These are phyloP conservation scores for Agrochola lota DNA, from an alignment of 2,888 invertebrate genomes.

Conservation along the genomic window DNA sequence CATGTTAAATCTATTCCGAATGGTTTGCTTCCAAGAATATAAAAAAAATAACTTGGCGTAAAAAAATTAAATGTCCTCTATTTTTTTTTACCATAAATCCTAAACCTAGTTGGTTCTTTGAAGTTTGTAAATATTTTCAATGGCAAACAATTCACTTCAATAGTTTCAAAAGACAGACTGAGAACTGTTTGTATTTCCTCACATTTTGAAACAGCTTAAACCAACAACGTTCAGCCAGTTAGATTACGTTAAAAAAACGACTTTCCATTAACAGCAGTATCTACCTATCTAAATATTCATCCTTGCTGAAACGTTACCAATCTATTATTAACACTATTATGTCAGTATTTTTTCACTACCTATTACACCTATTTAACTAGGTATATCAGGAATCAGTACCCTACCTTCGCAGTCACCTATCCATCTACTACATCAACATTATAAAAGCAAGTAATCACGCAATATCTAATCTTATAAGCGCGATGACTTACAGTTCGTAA, in stretches of 20 bases:
- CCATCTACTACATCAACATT: not conserved
- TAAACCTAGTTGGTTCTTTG: too few species aligned
- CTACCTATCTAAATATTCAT: not conserved
- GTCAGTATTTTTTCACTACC: not conserved
- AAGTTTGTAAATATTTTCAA: too few species aligned
- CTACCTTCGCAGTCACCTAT: not conserved
- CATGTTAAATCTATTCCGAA: not conserved
- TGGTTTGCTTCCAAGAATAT: not conserved
- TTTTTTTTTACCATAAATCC: too few species aligned
- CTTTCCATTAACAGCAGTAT: not conserved
- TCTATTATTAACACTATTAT: not conserved
- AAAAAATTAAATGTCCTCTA: too few species aligned
- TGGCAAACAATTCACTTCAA: not conserved
- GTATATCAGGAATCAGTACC: not conserved
- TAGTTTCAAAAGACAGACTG: not conserved
- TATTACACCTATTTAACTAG: not conserved
- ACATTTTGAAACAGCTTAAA: not conserved
- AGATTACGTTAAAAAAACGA: not conserved
- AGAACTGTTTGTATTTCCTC: not conserved
- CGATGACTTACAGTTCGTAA: conserved; percentile 67
- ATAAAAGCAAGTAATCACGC: conserved; percentile 50
- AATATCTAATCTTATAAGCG: conserved; percentile 65
- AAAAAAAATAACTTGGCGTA: too few species aligned
- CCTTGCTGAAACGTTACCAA: too few species aligned
- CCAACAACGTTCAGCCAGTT: not conserved